phyloP scores from a whole-genome alignment of 37 sponge, comb jelly and placozoan genomes.

The Diacarnus erythraeanus region DNA sequence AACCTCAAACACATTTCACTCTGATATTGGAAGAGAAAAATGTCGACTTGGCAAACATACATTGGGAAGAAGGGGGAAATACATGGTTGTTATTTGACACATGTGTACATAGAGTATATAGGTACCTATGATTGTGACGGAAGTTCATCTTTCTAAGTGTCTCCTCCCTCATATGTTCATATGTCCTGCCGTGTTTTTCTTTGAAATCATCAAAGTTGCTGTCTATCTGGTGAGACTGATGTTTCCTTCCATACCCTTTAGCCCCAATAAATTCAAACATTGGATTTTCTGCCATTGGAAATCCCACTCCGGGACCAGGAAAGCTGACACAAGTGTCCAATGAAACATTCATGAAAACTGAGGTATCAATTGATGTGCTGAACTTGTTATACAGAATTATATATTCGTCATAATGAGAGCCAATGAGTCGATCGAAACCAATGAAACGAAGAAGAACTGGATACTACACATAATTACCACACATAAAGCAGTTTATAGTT shows the following conservation, averaged over 20 bases:
- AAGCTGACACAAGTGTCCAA: constrained; percentile 40
- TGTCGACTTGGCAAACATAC: too few relatives aligned
- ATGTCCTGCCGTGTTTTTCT: constrained; percentile 51
- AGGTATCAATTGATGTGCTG: constrained; percentile 4
- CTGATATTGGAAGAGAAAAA: too few relatives aligned
- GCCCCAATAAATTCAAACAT: constrained; percentile 65
- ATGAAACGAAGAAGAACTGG: constrained; percentile 68
- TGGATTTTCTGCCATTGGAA: constrained; percentile 58
- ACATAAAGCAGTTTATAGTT: neutral
- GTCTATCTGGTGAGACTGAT: constrained; percentile 34
- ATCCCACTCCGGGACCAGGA: constrained; percentile 81
- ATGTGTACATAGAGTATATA: neutral
- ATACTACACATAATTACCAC: neutral
- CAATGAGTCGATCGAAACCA: constrained; percentile 86
- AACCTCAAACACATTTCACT: too few relatives aligned
- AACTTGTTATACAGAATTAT: constrained; percentile 47
- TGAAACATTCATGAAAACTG: constrained; percentile 37
- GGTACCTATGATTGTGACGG: constrained; percentile 72
- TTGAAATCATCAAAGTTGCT: constrained; percentile 72
- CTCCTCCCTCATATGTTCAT: constrained; percentile 45
- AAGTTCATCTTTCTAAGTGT: constrained; percentile 65
- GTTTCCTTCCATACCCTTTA: constrained; percentile 28
- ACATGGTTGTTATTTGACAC: too few relatives aligned
- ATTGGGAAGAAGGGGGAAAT: too few relatives aligned
- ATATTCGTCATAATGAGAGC: constrained; percentile 94